Evolutionary conservation across 2,888 invertebrate species (phyloP), one percentile per base, ranked within the genome.

Genomic region (Caenorhabditis doughertyi): DNA sequence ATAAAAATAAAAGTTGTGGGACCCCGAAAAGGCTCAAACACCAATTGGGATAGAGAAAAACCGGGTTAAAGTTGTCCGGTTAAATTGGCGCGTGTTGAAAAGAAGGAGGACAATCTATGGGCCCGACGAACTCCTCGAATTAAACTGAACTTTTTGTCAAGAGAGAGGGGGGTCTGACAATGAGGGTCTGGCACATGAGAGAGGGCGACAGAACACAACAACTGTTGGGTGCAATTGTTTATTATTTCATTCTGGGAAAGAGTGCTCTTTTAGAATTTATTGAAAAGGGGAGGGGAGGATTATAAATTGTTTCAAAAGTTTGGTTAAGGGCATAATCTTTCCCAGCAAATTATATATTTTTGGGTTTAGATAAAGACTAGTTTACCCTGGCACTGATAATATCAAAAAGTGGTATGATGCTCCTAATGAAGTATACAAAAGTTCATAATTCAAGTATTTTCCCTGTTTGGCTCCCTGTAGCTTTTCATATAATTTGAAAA

Each of bases 151-250:
- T 18, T 51, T 65, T 65, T 65, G 65, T 35, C 47, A 35, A 51
- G 55, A 51, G 21, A 5, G 23, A 11, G 18, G 11, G 7, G 3
- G 47, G 4, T 4, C 4, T 47, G 9, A 35, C 35, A 35, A 35
- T n/a, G 18, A 51, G 25, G n/a, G n/a, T n/a, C n/a, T n/a, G n/a
- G n/a, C n/a, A n/a, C n/a, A n/a, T n/a, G 11, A 27, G 25, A 16
- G 9, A 25, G 27, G 9, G 39, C 4, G 39, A 27, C n/a, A 32
- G 64, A 64, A 64, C 64, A 32, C 47, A 27, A 18, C 64, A 64
- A 49, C 64, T 64, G 64, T 47, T 49, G 47, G 44, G 27, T 23
- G 27, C 47, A 49, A 64, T 47, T 64, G 64, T 64, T 64, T 64
- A 64, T 39, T 47, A n/a, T n/a, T 64, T 21, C 13, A 47, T 64